Base-by-base conservation (phyloP, 2,113 vertebrate species). In the Axis porcinus region DNA sequence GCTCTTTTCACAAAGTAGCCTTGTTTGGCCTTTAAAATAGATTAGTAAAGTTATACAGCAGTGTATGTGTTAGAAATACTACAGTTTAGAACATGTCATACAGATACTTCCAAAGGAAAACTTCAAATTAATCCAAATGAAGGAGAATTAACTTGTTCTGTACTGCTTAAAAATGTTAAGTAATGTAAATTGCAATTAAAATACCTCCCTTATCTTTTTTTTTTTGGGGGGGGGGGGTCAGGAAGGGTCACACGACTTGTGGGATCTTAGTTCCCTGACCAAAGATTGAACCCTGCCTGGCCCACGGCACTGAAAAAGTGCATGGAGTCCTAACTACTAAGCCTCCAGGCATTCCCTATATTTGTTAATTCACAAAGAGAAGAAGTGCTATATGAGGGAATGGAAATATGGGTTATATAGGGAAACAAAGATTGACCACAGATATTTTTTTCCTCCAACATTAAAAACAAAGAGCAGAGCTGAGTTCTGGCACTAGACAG, bases 11-110 rank as follows among this genome's bases (percentile, higher is more conserved):
- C 30, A 95, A 97, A 92, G 47, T 70, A 97, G 62, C 89, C 93
- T 97, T 88, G 83, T 95, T 96, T 98, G 96, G 92, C 60, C 97
- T 98, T 91, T 97, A 97, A 97, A 95, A 89, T 76, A 98, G 76
- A 94, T 96, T 97, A 98, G 58, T 95, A 87, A 96, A 92, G 47
- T 96, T 92, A 97, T 85, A 50, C 36, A 57, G 97, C 40, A 94
- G n/a, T 64, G 28, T 97, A 96, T 52, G 54, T 96, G 81, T 94
- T 91, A 98, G 54, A 97, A 88, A 94, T 67, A 94, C 50, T 58
- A 92, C 5, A 78, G 30, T 92, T 95, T 96, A 97, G 62, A 96
- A 40, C 23, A 92, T 58, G 25, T 86, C 36, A 86, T 30, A 82
- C 9, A 81, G 1, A 9, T 79, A 97, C 30, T 91, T 90, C 58